These are phyloP conservation scores for Narcine bancroftii DNA, from an alignment of 2,113 vertebrate species.

Conservation along the genomic window DNA sequence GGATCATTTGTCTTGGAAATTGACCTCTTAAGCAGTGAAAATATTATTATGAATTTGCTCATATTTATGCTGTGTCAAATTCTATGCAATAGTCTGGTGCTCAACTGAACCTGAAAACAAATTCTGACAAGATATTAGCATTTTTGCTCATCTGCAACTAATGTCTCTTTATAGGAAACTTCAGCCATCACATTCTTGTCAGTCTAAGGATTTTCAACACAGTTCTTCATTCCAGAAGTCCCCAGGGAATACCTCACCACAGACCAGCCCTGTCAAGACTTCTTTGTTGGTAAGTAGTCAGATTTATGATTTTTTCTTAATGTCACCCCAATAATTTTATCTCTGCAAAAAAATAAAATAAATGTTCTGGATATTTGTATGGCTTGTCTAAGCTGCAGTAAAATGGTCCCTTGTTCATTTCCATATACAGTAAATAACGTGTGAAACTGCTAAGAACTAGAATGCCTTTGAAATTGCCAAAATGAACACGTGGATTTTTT, in stretches of 20 bases:
- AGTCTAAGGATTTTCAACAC: conserved; percentile 58
- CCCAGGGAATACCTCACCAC: conserved; percentile 57
- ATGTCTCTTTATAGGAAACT: conserved; percentile 56
- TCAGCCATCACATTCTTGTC: conserved; percentile 55
- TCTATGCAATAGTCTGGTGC: background rate
- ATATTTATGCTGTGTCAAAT: background rate
- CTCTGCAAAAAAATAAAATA: background rate
- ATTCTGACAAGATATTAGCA: background rate
- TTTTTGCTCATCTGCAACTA: conserved; percentile 32
- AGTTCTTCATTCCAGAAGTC: conserved; percentile 59
- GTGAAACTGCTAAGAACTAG: background rate
- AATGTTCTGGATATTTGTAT: background rate
- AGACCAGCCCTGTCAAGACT: conserved; percentile 61
- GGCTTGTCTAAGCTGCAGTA: background rate
- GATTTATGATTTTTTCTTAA: conserved; percentile 17
- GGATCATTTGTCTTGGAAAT: background rate
- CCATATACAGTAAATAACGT: background rate
- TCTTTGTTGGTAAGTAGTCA: conserved; percentile 54
- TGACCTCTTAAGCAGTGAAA: background rate
- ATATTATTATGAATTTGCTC: background rate
- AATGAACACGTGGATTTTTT: background rate
- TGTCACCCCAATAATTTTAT: conserved; percentile 15
- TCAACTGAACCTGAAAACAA: background rate
- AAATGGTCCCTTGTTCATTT: conserved; percentile 14
- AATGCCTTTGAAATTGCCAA: background rate